A percentile compares a stretch with the other conserved stretches of the same genome.
Conservation (phyloP, 2,797 vertebrate species). For the Chelon labrosus region DNA sequence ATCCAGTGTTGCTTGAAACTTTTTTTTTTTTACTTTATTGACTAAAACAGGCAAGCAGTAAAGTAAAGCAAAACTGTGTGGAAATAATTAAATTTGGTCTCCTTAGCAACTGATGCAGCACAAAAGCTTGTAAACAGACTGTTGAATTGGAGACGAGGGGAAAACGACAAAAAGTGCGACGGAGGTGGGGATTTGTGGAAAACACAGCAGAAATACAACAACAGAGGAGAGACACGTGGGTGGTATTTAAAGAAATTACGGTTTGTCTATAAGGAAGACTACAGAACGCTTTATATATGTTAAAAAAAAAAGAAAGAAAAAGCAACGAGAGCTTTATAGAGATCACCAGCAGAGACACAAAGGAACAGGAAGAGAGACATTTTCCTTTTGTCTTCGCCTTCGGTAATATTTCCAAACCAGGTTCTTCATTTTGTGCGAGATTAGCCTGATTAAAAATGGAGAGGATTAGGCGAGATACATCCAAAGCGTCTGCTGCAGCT, state of each 20-base stretch:
- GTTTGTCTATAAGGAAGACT: slow-evolving; percentile 13
- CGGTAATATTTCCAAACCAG: slow-evolving; percentile 53
- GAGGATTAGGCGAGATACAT: slow-evolving; percentile 75
- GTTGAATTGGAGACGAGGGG: not conserved
- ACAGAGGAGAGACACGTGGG: not conserved
- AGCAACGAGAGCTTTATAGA: not conserved
- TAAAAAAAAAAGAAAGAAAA: not conserved
- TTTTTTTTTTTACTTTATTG: slow-evolving; percentile 43
- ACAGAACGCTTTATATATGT: not conserved
- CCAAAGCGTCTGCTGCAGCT: slow-evolving; percentile 64
- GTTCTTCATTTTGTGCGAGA: slow-evolving; percentile 69
- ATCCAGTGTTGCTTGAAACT: slow-evolving; percentile 12
- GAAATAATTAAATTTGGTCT: slow-evolving; percentile 67
- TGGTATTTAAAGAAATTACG: slow-evolving; percentile 18
- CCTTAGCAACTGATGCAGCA: slow-evolving; percentile 69
- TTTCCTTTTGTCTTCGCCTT: slow-evolving; percentile 43
- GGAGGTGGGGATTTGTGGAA: slow-evolving; percentile 1
- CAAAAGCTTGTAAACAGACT: slow-evolving; percentile 16
- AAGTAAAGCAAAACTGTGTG: slow-evolving; percentile 55
- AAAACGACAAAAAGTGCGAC: not conserved
- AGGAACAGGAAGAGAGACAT: slow-evolving; percentile 1
- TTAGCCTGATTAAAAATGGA: slow-evolving; percentile 82
- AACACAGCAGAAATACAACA: not conserved
- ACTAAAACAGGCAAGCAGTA: slow-evolving; percentile 40
- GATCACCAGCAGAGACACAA: not conserved